Base-by-base conservation (phyloP, 2,797 vertebrate genomes). In the Dromococcyx pavoninus region DNA sequence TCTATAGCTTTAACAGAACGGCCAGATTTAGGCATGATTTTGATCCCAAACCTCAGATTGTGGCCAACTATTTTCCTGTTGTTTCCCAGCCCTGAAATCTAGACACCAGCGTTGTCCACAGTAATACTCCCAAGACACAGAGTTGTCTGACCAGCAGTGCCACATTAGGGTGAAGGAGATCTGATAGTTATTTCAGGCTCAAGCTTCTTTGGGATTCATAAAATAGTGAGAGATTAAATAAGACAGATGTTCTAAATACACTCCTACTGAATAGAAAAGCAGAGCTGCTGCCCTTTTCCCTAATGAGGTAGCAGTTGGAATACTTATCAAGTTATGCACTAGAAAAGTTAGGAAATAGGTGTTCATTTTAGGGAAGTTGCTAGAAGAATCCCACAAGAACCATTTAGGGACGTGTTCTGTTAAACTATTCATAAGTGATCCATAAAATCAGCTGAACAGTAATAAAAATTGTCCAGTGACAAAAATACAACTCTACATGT, bases 361-460 rank as follows among this genome's bases (percentile, higher is more conserved):
- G 58, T 8, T 80, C 41, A 53, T 71, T 92, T 91, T 64, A 64
- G 72, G 27, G 41, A 88, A 89, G 18, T 17, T 82, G 81, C 50
- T 60, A 89, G 60, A 92, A 48, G 48, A 89, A 73, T 95, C 91
- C 81, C 85, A n/a, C 37, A 93, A 54, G 92, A 92, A 79, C 48
- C 21, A 89, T 82, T 14, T 51, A 30, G 81, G 60, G 60, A 94
- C 1, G 0, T 76, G 72, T 71, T 87, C 67, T 89, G 35, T 77
- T 92, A 77, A 96, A 85, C 87, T 92, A 64, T 86, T 93, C 44
- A 44, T 82, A 93, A 95, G 64, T 33, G 60, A 94, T 93, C 57
- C 54, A 91, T 93, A 95, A 92, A 93, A 87, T 65, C 14, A 89
- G 69, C 18, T 60, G 41, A 93, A 83, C 23, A 46, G 64, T 70